Base-by-base conservation (phyloP, 2,888 invertebrate genomes). In the Dusona sp. region DNA sequence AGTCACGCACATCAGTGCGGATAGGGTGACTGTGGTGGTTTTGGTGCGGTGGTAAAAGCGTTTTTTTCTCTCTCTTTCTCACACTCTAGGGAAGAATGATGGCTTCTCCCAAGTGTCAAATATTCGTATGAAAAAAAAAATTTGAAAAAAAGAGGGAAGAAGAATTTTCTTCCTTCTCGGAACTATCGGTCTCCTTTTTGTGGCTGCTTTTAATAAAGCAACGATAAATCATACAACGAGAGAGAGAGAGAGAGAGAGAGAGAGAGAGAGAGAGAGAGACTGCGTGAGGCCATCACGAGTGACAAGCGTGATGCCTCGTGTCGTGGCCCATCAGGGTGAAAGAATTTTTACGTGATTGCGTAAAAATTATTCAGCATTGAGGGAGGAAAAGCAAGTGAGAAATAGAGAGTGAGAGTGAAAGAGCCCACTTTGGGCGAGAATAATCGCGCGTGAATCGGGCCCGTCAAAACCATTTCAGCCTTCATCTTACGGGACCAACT, bases 1-100 rank as follows among this genome's bases (percentile, higher is more conserved):
- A 86, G 86, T 86, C 86, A 86, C 80, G 86, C 77, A 77, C 83
- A 80, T 80, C 79, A 61, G 61, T 42, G 84, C 68, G 74, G 74
- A 79, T 83, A 73, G 79, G 68, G 79, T 75, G 79, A 38, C 57
- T 79, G 72, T 72, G 79, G 74, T 73, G 80, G 70, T 70, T 51
- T 68, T 25, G 38, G 29, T 78, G 79, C 68, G 75, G 86, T 84
- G 79, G 88, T 87, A 84, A 84, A 89, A 86, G 77, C 84, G 87
- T 89, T 90, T 72, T 16, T 68, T n/a, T 68, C 57, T 70, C 70
- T 42, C 64, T 61, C 70, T 77, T n/a, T 45, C 48, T 83, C 86
- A 83, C 84, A 88, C 88, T 57, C 70, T 80, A 57, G 33, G 38
- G 80, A 86, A 86, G 86, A 86, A 86, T 86, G 86, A 86, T 86